Conservation (phyloP, 1,140 invertebrate species). For the Sminthurides bifidus region DNA sequence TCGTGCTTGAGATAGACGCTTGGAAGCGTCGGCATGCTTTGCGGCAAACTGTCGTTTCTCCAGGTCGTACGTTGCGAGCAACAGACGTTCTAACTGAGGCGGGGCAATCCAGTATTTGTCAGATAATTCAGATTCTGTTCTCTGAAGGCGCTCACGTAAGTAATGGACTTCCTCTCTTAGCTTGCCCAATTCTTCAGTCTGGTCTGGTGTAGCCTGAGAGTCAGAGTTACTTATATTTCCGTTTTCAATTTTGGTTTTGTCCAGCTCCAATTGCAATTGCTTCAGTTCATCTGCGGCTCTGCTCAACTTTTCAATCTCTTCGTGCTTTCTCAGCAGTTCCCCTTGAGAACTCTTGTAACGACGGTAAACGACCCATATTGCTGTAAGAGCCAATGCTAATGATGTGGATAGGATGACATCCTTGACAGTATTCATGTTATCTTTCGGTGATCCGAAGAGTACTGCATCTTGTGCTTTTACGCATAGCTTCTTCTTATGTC, state of each 20-base stretch:
- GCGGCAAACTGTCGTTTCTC: neutral
- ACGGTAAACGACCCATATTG: conserved; percentile 75
- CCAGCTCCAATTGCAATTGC: conserved; percentile 54
- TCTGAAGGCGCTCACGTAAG: neutral
- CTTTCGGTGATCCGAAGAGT: conserved; percentile 88
- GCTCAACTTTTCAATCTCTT: conserved; percentile 81
- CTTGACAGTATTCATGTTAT: conserved; percentile 65
- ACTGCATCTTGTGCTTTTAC: conserved; percentile 95
- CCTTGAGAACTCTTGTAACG: conserved; percentile 73
- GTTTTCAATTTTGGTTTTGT: neutral
- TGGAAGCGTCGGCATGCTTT: neutral
- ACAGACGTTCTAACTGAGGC: neutral
- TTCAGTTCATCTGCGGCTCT: conserved; percentile 73
- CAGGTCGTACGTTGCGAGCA: conserved; percentile 3
- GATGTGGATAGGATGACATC: conserved; percentile 71
- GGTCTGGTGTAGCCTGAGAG: neutral
- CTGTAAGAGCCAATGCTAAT: conserved; percentile 65
- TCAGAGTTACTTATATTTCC: neutral
- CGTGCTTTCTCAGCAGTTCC: conserved; percentile 73
- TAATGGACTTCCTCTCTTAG: conserved; percentile 1
- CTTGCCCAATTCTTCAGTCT: neutral
- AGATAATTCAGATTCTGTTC: conserved; percentile 1
- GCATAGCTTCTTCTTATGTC: conserved; percentile 88
- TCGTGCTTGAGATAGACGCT: neutral
- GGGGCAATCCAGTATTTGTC: conserved; percentile 9